A percentile compares a stretch with the other conserved stretches of the same genome.
phyloP scores from a whole-genome alignment of 2,888 invertebrate genomes.

The Toxonevra muliebris region DNA sequence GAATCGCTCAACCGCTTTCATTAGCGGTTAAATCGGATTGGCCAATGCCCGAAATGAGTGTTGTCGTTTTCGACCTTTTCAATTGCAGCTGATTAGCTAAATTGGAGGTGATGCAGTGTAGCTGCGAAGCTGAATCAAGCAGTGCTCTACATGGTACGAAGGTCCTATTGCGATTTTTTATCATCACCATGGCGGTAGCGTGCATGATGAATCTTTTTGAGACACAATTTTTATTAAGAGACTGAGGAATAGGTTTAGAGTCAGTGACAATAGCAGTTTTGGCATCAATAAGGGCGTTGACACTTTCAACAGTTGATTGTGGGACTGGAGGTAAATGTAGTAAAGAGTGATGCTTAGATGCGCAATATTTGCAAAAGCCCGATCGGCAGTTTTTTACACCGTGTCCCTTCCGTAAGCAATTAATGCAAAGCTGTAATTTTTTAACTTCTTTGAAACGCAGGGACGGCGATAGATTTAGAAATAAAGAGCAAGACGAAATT shows the following conservation, averaged over 20 bases:
- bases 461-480: slow-evolving; percentile 13
- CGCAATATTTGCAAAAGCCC: slow-evolving; percentile 14
- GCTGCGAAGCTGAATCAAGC: slow-evolving; percentile 25
- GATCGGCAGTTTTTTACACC: slow-evolving; percentile 21
- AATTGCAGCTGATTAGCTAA: slow-evolving; percentile 20
- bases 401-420: no score
- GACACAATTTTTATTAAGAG: no score
- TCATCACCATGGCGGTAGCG: slow-evolving; percentile 23
- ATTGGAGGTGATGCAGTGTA: slow-evolving; percentile 19
- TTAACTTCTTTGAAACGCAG: slow-evolving; percentile 29
- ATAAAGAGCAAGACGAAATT: slow-evolving; percentile 20
- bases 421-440: slow-evolving; percentile 24
- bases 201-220: slow-evolving; percentile 7
- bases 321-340: slow-evolving; percentile 5
- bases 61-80: slow-evolving; percentile 8
- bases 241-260: not conserved
- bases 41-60: slow-evolving; percentile 24
- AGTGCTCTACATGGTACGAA: slow-evolving; percentile 26
- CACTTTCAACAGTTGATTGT: not conserved
- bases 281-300: not conserved
- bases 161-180: slow-evolving; percentile 7
- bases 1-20: slow-evolving; percentile 29
- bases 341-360: slow-evolving; percentile 16
- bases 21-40: slow-evolving; percentile 9
- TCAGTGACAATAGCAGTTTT: slow-evolving; percentile 11